These are phyloP conservation scores for Noctua fimbriata DNA, from an alignment of 2,888 invertebrate genomes.

Conservation along the genomic window DNA sequence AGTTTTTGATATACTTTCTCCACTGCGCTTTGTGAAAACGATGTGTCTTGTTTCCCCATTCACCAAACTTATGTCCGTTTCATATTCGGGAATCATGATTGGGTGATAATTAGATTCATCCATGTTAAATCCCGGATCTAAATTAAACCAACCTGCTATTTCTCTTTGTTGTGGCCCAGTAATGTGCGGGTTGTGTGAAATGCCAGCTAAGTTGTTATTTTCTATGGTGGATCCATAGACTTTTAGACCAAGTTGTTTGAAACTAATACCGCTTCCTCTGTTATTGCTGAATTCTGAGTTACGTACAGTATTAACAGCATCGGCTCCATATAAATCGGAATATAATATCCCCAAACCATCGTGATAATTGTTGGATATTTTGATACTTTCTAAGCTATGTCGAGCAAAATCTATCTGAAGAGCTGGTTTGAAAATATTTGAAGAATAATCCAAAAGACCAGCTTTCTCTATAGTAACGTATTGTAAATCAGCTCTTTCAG, in stretches of 20 bases:
- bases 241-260: conserved; percentile 96
- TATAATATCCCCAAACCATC: conserved; percentile 98
- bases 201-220: conserved; percentile 96
- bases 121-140: conserved; percentile 92
- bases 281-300: conserved; percentile 96
- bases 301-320: conserved; percentile 94
- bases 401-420: conserved; percentile 96
- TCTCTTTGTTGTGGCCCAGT: conserved; percentile 96
- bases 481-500: conserved; percentile 96
- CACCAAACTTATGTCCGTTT: conserved; percentile 91
- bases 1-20: conserved; percentile 89
- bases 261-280: conserved; percentile 96
- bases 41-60: conserved; percentile 95
- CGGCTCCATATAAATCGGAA: conserved; percentile 97
- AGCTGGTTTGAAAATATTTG: conserved; percentile 96
- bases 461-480: conserved; percentile 97
- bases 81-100: conserved; percentile 92
- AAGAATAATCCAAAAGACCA: conserved; percentile 97
- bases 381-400: conserved; percentile 95
- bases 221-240: conserved; percentile 94
- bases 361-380: conserved; percentile 95
- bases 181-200: conserved; percentile 97
- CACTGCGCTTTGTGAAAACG: conserved; percentile 92
- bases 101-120: conserved; percentile 94
- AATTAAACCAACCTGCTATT: conserved; percentile 97